Conservation (phyloP, 2,888 invertebrate species). For the Rhyacophila evoluta region DNA sequence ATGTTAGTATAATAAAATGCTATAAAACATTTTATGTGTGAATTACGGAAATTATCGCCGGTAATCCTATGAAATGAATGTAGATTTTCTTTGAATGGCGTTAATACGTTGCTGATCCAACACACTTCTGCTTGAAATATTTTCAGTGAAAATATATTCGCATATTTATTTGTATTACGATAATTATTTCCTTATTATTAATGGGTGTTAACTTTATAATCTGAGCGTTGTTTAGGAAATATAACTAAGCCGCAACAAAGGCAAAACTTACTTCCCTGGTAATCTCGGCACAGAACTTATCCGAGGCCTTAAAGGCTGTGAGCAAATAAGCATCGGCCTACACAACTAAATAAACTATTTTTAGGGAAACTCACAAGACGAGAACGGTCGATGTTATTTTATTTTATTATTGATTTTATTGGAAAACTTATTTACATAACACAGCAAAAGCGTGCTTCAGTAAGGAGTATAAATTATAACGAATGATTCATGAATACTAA, state of each 20-base stretch:
- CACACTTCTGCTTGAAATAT: background rate
- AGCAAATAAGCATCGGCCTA: slow-evolving; percentile 7
- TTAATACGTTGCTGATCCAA: background rate
- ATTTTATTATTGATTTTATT: too few species aligned
- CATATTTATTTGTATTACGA: slow-evolving; percentile 22
- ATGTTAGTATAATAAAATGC: too few species aligned
- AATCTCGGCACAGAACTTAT: slow-evolving; percentile 29
- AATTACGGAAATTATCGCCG: too few species aligned
- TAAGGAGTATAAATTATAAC: too few species aligned
- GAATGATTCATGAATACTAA: too few species aligned
- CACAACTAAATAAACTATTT: slow-evolving; percentile 7
- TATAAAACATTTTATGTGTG: too few species aligned
- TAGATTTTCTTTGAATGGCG: background rate
- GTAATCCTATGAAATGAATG: too few species aligned
- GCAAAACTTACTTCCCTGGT: slow-evolving; percentile 34
- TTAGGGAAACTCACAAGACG: background rate
- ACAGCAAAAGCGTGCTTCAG: too few species aligned
- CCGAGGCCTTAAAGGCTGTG: slow-evolving; percentile 3
- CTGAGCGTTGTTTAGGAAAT: slow-evolving; percentile 32
- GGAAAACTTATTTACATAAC: too few species aligned
- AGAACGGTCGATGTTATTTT: background rate
- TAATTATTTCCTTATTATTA: slow-evolving; percentile 43
- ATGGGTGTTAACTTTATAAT: slow-evolving; percentile 38
- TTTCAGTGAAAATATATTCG: background rate
- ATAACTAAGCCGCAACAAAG: slow-evolving; percentile 38